Base-by-base conservation (phyloP, 1,140 invertebrate species). In the Tribolium madens region DNA sequence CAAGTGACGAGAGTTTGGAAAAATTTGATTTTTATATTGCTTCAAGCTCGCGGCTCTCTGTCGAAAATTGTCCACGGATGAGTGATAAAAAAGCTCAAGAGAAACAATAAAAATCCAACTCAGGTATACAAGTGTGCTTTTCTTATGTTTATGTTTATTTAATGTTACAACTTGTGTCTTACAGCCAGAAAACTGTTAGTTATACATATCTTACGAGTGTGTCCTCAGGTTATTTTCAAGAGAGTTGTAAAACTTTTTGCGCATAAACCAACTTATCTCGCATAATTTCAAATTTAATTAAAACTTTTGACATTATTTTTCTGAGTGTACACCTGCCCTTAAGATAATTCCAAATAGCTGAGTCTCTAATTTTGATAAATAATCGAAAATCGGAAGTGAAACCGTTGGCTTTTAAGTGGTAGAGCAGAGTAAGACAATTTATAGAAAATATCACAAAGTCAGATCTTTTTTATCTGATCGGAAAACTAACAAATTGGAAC, bases 401-500 rank as follows among this genome's bases (percentile, higher is more conserved):
- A 26, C 21, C 26, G 13, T 33, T 42, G n/a, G n/a, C 57, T 64
- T 42, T 64, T 64, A 64, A 33, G 57, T 64, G 57, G n/a, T 4
- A 9, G 26, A 64, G 12, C 14, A 6, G 26, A 64, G 21, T 64
- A 64, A 64, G 57, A 64, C 57, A 64, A 64, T 64, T 64, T 64
- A 64, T 64, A 64, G 57, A 64, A 64, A 64, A 64, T 64, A 64
- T 64, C 57, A 64, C 57, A 64, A 64, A 64, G 57, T 64, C 57
- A 64, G 57, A 64, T 64, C 57, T 64, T 64, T 64, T 52, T 72
- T 72, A 72, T 72, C 70, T 31, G 26, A 72, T 52, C 70, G 70
- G 17, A 72, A 50, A 46, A 50, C 70, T 72, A 48, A 72, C 70
- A 72, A 72, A 72, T 33, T 52, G 46, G 46, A 72, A 72, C 46